These are phyloP conservation scores for Bathynomus jamesi DNA, from an alignment of 1,140 invertebrate species.

Conservation along the genomic window DNA sequence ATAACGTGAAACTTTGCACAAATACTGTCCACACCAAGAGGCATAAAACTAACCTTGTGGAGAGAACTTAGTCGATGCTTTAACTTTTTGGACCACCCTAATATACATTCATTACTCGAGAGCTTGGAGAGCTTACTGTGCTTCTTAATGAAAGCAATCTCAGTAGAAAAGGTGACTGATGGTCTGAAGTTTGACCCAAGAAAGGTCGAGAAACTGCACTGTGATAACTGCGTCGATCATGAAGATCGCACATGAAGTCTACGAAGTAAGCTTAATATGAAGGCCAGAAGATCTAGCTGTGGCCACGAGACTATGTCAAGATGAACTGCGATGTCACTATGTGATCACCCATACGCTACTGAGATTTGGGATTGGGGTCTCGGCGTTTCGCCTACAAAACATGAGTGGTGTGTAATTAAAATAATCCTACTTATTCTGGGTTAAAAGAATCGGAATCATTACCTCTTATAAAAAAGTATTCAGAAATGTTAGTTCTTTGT, in stretches of 20 bases:
- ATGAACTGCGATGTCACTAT: background rate
- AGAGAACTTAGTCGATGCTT: too few species aligned
- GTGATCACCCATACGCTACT: too few species aligned
- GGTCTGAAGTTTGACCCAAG: background rate
- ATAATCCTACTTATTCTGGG: too few species aligned
- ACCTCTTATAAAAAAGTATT: too few species aligned
- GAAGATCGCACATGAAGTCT: background rate
- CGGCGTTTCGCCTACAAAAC: background rate
- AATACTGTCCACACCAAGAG: too few species aligned
- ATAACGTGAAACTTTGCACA: too few species aligned
- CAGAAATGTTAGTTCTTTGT: too few species aligned
- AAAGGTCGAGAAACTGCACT: background rate
- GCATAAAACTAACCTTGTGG: too few species aligned
- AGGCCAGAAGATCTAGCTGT: background rate
- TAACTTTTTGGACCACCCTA: too few species aligned
- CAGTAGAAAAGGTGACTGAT: background rate
- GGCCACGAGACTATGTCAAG: background rate
- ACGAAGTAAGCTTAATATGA: background rate
- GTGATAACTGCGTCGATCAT: too few species aligned
- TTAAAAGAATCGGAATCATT: too few species aligned
- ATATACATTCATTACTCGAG: background rate
- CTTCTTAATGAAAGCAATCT: conserved; percentile 1
- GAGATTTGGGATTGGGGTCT: too few species aligned
- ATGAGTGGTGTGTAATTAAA: background rate
- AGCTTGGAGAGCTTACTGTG: background rate